Evolutionary conservation across 2,888 invertebrate genomes (phyloP), one percentile per base, ranked within the genome.

Genomic region (Phlogophora meticulosa): DNA sequence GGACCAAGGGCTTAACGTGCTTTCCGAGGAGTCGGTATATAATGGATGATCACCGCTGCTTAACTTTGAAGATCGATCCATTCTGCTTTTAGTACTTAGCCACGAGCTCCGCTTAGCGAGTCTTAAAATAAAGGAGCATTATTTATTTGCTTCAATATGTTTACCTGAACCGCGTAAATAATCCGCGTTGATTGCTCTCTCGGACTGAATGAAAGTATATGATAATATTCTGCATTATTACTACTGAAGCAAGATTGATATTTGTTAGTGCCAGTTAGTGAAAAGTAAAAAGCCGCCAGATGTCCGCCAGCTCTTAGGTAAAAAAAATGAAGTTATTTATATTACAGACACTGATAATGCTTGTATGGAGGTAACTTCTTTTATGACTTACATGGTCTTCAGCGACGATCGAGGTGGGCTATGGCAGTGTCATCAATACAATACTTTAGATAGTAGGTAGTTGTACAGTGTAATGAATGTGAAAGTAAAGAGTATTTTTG

Each of bases 311-410:
- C 10, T 36, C 32, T 51, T 42, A 56, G 45, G 76, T n/a, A n/a
- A n/a, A n/a, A 38, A 58, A 43, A 53, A 52, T 46, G 28, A 42
- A 48, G 2, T 61, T 48, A 59, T 61, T 65, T n/a, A 36, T 72
- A 48, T 57, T 55, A 81, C 32, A 82, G 63, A 83, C 83, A 76
- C 46, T 78, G 76, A 82, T 48, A 76, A 81, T 78, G 68, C 75
- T 66, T 24, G 63, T 66, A 74, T 69, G 69, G 58, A 66, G 48
- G 58, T 76, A 51, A 74, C 55, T 72, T 67, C 49, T 70, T 62
- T 34, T 67, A 64, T 68, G 51, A 82, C 82, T 82, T 84, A 82
- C 82, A 76, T 84, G 72, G 51, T 72, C 78, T 64, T 84, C 84
- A 62, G 63, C 82, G 24, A 73, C 78, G 46, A 53, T 56, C 45